phyloP scores from a whole-genome alignment of 2,888 invertebrate species.

The Ischnus inquisitorius region DNA sequence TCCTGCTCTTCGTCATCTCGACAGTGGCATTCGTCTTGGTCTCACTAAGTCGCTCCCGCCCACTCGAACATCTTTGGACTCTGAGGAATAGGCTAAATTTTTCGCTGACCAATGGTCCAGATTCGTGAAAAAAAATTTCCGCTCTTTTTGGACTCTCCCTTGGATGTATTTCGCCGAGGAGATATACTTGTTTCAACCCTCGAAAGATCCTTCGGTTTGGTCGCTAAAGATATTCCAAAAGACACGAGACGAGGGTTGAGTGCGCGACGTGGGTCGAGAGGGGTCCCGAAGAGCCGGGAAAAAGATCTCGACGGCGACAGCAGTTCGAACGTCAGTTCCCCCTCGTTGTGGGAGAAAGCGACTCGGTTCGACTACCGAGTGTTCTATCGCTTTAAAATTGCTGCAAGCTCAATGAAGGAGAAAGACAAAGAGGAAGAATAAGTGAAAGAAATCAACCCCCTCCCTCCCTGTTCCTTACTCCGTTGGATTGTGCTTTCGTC shows the following conservation, averaged over 20 bases:
- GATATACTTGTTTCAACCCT: slow-evolving; percentile 24
- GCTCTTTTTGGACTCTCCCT: background rate
- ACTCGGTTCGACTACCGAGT: background rate
- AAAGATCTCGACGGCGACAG: slow-evolving; percentile 8
- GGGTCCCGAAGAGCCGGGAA: background rate
- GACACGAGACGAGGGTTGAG: background rate
- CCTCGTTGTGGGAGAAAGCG: background rate
- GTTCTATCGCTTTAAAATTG: slow-evolving; percentile 33
- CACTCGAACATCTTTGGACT: background rate
- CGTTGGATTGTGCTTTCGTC: background rate
- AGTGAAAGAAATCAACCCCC: slow-evolving; percentile 3
- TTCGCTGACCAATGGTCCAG: slow-evolving; percentile 28
- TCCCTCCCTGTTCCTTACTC: background rate
- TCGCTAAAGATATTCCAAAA: slow-evolving; percentile 27
- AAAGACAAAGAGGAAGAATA: background rate
- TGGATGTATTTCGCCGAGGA: background rate
- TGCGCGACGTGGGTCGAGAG: slow-evolving; percentile 31
- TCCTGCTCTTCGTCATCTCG: background rate
- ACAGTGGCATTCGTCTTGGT: background rate
- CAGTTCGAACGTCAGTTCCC: slow-evolving; percentile 16
- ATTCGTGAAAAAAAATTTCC: slow-evolving; percentile 19
- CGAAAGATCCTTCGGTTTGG: slow-evolving; percentile 3
- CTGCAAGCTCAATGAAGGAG: background rate
- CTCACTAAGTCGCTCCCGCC: background rate
- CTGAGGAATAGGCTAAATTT: slow-evolving; percentile 8